These are phyloP conservation scores for Tetranychus truncatus DNA, from an alignment of 2,888 invertebrate genomes.

Conservation along the genomic window DNA sequence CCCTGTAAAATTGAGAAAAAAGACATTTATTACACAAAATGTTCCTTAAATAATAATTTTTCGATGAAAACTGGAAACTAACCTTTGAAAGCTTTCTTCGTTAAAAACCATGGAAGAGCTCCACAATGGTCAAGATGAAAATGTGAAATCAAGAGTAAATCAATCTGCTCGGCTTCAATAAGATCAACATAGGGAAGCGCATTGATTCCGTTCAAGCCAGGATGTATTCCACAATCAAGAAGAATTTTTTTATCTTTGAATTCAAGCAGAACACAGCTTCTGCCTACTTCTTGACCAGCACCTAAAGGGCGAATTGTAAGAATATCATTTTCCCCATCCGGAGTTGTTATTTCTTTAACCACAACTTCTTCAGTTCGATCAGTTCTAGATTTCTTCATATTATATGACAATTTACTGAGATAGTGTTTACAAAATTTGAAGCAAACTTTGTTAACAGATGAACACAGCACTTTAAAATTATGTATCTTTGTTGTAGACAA, in stretches of 20 bases:
- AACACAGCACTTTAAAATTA: too few species aligned
- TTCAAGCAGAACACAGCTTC: conserved; percentile 93
- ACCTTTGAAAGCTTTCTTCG: conserved; percentile 10
- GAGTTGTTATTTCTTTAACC: neutral
- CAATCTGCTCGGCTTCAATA: conserved; percentile 83
- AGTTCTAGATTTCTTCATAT: too few species aligned
- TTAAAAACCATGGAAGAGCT: conserved; percentile 91
- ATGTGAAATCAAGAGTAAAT: conserved; percentile 62
- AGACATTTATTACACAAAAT: neutral
- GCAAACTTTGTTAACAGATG: too few species aligned
- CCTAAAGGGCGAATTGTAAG: conserved; percentile 40
- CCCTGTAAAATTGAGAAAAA: conserved; percentile 37
- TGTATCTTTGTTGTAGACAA: too few species aligned
- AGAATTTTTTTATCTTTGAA: conserved; percentile 98
- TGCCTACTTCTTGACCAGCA: conserved; percentile 95
- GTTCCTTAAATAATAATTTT: neutral
- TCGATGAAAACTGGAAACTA: conserved; percentile 31
- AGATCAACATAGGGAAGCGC: conserved; percentile 91
- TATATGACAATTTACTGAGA: too few species aligned
- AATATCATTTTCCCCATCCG: conserved; percentile 23
- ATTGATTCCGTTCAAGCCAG: conserved; percentile 76
- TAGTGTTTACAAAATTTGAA: too few species aligned
- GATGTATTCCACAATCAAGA: conserved; percentile 97
- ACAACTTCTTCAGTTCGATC: too few species aligned
- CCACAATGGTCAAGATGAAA: conserved; percentile 98